Base-by-base conservation (phyloP, 2,113 vertebrate species). In the Charadrius vociferus region DNA sequence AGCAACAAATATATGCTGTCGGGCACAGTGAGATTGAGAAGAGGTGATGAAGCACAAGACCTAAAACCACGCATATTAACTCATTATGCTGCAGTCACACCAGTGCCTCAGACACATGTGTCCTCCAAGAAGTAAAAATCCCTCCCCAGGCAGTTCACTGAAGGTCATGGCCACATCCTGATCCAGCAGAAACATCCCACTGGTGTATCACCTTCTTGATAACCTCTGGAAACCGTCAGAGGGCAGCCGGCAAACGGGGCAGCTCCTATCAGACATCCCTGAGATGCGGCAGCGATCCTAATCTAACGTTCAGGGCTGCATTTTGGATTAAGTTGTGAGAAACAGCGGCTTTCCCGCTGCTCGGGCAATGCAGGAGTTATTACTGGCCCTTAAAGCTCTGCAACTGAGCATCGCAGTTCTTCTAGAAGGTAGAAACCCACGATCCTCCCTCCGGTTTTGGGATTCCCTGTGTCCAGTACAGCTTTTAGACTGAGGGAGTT, bases 61-160 rank as follows among this genome's bases (percentile, higher is more conserved):
- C 3, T 21, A 58, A 90, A 90, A 1, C 13, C 14, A 61, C 18
- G 6, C 0, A 0, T 16, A 6, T 27, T 3, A 34, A 78, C n/a
- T 59, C 58, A 2, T 17, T 21, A 3, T 43, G 27, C 68, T 58
- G 24, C 55, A 34, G 58, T 14, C 58, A 52, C 56, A 63, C 39
- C 23, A 52, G 22, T 3, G 20, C 39, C 45, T 71, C 37, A 27
- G 20, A 17, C 34, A 14, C 14, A 1, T 0, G 1, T 3, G 5
- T 37, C 32, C 43, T 93, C 17, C 65, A 34, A 52, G 56, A 27
- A 41, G 30, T 4, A 24, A 66, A 82, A 73, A 32, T 20, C 32
- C 30, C 32, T 16, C 6, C 14, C 30, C 49, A 34, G 1, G 26
- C 30, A 34, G 17, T 19, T 56, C 45, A 3, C 3, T 71, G 73